A percentile compares a stretch with the other conserved stretches of the same genome.
phyloP scores from a whole-genome alignment of 2,797 vertebrate species.

The Tauraco hartlaubi region DNA sequence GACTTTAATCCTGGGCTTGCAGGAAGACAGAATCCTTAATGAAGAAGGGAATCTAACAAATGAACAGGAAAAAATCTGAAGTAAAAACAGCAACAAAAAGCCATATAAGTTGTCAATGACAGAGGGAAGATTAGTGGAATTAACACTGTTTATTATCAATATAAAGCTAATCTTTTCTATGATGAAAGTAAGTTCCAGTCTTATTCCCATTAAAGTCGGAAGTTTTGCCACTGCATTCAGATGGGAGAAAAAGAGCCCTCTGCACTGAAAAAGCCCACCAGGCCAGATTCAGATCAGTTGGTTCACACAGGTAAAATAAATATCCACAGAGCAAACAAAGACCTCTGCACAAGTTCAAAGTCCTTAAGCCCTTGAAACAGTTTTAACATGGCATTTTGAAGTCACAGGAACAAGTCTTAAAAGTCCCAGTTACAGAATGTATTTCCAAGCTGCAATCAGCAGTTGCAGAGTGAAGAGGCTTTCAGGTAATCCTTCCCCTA shows the following conservation, averaged over 20 bases:
- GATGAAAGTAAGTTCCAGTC: neutral
- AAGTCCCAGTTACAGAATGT: neutral
- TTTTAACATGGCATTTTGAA: neutral
- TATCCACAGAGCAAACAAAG: neutral
- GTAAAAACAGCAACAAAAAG: neutral
- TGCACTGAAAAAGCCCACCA: neutral
- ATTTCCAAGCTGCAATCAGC: neutral
- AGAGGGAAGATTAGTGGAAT: neutral
- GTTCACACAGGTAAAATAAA: neutral
- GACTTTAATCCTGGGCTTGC: neutral
- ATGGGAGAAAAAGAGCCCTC: neutral
- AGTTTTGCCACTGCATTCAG: neutral
- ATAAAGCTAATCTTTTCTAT: neutral
- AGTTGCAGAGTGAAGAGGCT: neutral
- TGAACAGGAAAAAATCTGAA: neutral
- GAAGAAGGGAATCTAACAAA: conserved; percentile 1
- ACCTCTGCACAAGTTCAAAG: neutral
- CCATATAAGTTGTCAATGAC: neutral
- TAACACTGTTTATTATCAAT: neutral
- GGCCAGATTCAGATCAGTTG: neutral
- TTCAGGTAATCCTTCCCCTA: neutral
- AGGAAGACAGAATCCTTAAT: neutral
- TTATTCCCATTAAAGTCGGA: neutral
- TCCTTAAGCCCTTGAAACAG: neutral
- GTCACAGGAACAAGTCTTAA: neutral